Conservation (phyloP, 2,888 invertebrate genomes). For the Thymelicus acteon region DNA sequence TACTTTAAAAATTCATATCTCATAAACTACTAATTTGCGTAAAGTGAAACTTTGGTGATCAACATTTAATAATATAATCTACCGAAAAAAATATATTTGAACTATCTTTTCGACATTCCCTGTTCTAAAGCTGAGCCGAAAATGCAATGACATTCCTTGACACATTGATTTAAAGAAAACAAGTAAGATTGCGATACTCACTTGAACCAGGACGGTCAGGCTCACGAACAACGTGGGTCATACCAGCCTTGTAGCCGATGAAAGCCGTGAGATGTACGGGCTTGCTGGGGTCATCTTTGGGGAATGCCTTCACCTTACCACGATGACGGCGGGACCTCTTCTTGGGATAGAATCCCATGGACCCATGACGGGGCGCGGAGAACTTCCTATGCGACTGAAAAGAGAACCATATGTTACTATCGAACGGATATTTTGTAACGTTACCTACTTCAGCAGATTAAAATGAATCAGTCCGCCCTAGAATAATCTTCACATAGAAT, state of each 20-base stretch:
- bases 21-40: too few species aligned
- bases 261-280: constrained; percentile 99
- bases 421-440: background rate
- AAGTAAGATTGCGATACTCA: constrained; percentile 83
- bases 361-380: constrained; percentile 99
- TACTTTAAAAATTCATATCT: too few species aligned
- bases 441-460: background rate
- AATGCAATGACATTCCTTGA: background rate
- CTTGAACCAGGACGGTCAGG: constrained; percentile 99
- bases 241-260: constrained; percentile 99
- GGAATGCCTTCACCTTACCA: constrained; percentile 99
- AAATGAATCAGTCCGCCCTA: constrained; percentile 89
- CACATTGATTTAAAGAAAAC: too few species aligned
- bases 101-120: too few species aligned
- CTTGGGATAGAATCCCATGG: constrained; percentile 99
- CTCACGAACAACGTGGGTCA: constrained; percentile 99
- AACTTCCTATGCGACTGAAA: constrained; percentile 99
- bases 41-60: too few species aligned
- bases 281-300: constrained; percentile 97
- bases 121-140: too few species aligned
- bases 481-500: constrained; percentile 88
- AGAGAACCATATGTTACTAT: constrained; percentile 25
- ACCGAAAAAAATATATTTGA: too few species aligned
- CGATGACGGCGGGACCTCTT: constrained; percentile 98
- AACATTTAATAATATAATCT: too few species aligned